phyloP scores from a whole-genome alignment of 2,888 invertebrate species.

The Amorpha juglandis region DNA sequence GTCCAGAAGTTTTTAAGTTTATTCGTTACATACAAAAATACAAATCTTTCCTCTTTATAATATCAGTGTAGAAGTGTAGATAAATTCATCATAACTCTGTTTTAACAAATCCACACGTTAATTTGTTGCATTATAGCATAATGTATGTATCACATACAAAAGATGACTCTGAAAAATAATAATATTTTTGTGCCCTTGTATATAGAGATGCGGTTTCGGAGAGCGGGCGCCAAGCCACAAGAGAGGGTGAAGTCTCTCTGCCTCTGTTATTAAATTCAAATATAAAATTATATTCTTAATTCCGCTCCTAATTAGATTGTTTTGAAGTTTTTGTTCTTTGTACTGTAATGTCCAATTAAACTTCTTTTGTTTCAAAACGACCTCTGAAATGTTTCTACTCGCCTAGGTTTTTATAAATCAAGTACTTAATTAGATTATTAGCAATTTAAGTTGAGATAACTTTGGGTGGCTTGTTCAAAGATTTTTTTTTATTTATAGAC shows the following conservation, averaged over 20 bases:
- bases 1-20: too few species aligned
- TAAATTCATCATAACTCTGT: too few species aligned
- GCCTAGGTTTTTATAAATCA: conserved; percentile 7
- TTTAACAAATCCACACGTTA: too few species aligned
- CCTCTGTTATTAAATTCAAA: conserved; percentile 14
- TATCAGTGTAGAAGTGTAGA: too few species aligned
- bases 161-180: too few species aligned
- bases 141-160: too few species aligned
- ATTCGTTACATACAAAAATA: too few species aligned
- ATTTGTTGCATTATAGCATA: too few species aligned
- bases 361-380: conserved; percentile 5
- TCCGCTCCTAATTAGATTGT: conserved; percentile 11
- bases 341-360: conserved; percentile 8
- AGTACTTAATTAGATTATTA: conserved; percentile 3
- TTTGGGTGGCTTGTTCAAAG: too few species aligned
- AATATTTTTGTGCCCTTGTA: too few species aligned
- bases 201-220: neutral
- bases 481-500: too few species aligned
- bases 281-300: conserved; percentile 12
- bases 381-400: neutral
- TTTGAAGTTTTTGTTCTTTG: conserved; percentile 1
- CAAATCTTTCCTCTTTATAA: too few species aligned
- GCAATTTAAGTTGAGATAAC: neutral
- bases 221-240: neutral
- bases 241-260: neutral